Evolutionary conservation across 2,797 vertebrate genomes (phyloP).

Genomic region (Enteromius unitaeniatus): DNA sequence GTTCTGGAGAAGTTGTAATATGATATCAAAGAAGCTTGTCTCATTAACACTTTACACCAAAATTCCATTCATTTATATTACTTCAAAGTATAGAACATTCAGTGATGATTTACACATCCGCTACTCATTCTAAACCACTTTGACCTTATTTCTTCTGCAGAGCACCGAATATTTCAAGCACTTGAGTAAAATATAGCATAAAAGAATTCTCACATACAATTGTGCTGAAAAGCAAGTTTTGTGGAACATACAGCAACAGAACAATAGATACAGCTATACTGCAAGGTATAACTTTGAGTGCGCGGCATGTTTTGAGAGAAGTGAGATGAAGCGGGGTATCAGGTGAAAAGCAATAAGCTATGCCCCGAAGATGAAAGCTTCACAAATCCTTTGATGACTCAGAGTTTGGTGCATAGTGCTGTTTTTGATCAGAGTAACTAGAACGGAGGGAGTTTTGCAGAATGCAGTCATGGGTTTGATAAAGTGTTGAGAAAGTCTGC

Average conservation of each 20-base stretch:
- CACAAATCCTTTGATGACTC: conserved; percentile 52
- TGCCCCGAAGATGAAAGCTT: conserved; percentile 53
- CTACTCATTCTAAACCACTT: neutral
- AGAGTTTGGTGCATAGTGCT: conserved; percentile 40
- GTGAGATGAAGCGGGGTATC: conserved; percentile 32
- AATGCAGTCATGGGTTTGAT: conserved; percentile 27
- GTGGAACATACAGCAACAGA: neutral
- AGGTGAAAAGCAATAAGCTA: conserved; percentile 41
- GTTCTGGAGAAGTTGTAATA: neutral
- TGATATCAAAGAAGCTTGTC: neutral
- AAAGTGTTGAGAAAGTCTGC: conserved; percentile 41
- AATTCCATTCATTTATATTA: neutral
- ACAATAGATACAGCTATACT: conserved; percentile 6
- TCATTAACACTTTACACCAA: neutral
- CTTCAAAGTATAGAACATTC: neutral
- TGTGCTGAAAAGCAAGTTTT: neutral
- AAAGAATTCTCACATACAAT: conserved; percentile 5
- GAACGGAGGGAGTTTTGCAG: conserved; percentile 38
- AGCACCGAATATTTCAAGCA: neutral
- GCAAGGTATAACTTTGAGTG: conserved; percentile 9
- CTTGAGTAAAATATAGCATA: conserved; percentile 3
- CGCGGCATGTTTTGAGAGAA: conserved; percentile 20
- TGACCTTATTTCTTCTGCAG: neutral
- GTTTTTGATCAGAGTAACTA: conserved; percentile 51
- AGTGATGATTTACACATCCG: neutral